A percentile compares a stretch with the other conserved stretches of the same genome.
These are phyloP conservation scores for Rhamphomyia laevipes DNA, from an alignment of 2,888 invertebrate genomes.

Conservation along the genomic window DNA sequence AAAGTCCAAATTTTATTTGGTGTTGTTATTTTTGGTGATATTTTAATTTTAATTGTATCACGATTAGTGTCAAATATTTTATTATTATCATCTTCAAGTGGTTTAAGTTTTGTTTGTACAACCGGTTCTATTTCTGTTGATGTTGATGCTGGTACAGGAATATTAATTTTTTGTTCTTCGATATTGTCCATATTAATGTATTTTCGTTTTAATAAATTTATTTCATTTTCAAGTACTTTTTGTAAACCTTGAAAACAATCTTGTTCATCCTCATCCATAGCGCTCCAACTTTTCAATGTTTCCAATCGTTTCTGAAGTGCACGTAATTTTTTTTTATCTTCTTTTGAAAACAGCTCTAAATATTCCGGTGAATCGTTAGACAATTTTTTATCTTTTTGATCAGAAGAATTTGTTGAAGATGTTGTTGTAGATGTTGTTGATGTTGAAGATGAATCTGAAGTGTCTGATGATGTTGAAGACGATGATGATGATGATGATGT, in stretches of 20 bases:
- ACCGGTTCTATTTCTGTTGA: neutral
- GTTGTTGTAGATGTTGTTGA: conserved; percentile 3
- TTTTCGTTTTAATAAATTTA: conserved; percentile 9
- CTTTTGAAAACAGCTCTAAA: neutral
- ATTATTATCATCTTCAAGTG: conserved; percentile 16
- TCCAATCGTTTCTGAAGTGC: conserved; percentile 7
- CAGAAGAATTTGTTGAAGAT: neutral
- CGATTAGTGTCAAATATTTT: conserved; percentile 33
- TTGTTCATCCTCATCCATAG: conserved; percentile 11
- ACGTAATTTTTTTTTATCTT: conserved; percentile 9
- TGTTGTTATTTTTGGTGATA: conserved; percentile 20
- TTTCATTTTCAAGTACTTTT: conserved; percentile 11
- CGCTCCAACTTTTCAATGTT: conserved; percentile 8
- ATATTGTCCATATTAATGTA: neutral
- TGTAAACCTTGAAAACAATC: conserved; percentile 10
- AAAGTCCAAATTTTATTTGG: neutral
- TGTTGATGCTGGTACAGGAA: neutral
- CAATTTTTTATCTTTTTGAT: neutral
- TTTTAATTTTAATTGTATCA: conserved; percentile 32
- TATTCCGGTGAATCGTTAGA: neutral
- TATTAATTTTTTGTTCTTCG: neutral
- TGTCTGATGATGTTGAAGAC: neutral
- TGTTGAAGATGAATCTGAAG: conserved; percentile 8
- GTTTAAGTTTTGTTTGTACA: neutral
- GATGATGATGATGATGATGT: neutral